Evolutionary conservation across 2,797 vertebrate genomes (phyloP).

Genomic region (Poecilia picta): DNA sequence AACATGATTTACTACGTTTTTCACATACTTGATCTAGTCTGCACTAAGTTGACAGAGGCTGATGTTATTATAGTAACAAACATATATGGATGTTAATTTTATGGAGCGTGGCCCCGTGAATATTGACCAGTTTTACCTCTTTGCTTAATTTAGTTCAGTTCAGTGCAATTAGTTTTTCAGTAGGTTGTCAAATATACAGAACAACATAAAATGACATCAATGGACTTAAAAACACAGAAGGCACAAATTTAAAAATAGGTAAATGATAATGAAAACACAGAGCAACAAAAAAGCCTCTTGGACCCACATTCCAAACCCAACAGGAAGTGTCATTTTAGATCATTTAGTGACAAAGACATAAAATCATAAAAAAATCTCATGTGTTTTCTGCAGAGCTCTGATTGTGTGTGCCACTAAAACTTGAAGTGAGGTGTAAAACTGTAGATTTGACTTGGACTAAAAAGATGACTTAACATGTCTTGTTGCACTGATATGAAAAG

Average conservation of each 20-base stretch:
- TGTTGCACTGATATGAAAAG: background rate
- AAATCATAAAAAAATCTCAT: too few relatives aligned
- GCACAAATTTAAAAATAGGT: too few relatives aligned
- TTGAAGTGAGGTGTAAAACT: background rate
- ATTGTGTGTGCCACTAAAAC: too few relatives aligned
- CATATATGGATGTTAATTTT: background rate
- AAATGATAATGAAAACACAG: too few relatives aligned
- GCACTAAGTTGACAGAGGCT: background rate
- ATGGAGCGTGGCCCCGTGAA: background rate
- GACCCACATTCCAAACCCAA: too few relatives aligned
- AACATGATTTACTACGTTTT: background rate
- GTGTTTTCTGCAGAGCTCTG: too few relatives aligned
- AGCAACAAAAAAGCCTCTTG: background rate
- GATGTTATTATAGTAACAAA: background rate
- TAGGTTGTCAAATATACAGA: too few relatives aligned
- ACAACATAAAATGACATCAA: too few relatives aligned
- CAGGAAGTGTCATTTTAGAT: too few relatives aligned
- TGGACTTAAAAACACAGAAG: too few relatives aligned
- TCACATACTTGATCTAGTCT: background rate
- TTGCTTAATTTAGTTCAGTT: background rate
- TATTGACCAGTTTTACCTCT: background rate
- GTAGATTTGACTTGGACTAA: background rate
- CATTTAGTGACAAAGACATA: too few relatives aligned
- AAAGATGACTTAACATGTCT: background rate
- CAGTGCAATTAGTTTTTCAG: too few relatives aligned